Percentiles rank a stretch among this genome's conserved stretches.
These are phyloP conservation scores for Geococcyx californianus DNA, from an alignment of 2,113 vertebrate genomes.

Conservation along the genomic window DNA sequence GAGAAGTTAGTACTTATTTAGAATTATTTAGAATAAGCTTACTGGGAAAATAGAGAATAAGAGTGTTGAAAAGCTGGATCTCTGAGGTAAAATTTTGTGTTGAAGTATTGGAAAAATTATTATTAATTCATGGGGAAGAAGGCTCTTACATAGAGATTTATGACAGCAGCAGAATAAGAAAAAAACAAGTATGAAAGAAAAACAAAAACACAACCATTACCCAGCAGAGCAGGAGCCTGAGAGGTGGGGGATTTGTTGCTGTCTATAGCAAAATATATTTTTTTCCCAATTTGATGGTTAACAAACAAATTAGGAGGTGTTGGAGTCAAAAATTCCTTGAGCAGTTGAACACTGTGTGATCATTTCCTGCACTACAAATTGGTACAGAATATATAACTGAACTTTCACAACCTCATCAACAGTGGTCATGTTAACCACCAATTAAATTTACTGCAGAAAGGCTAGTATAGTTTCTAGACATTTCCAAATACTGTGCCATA, in stretches of 20 bases:
- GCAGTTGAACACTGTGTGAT: background rate
- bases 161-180: background rate
- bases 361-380: background rate
- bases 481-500: background rate
- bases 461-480: background rate
- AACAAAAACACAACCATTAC: background rate
- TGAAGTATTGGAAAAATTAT: background rate
- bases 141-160: background rate
- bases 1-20: background rate
- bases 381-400: background rate
- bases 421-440: background rate
- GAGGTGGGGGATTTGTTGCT: background rate
- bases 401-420: background rate
- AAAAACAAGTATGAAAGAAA: background rate
- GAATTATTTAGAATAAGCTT: background rate
- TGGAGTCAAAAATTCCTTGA: background rate
- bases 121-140: background rate
- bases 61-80: background rate
- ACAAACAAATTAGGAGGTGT: background rate
- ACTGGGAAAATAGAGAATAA: background rate
- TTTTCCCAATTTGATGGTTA: background rate
- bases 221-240: background rate
- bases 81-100: background rate
- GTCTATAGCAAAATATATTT: background rate
- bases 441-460: background rate